Evolutionary conservation across 92 coral and sea anemone genomes (phyloP).

Genomic region (Paragorgia papillata): DNA sequence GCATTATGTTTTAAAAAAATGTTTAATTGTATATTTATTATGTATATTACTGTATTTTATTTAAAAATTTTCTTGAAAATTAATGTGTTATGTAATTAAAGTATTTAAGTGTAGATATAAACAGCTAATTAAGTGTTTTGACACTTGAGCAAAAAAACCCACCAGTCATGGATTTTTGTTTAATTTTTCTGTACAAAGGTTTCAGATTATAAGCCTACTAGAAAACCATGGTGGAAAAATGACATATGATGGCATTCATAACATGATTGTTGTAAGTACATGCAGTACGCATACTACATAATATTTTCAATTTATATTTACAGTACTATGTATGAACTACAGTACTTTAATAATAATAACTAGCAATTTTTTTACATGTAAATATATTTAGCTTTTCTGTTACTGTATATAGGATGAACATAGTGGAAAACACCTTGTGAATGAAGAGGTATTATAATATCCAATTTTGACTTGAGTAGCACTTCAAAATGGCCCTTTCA

Average conservation of each 20-base stretch:
- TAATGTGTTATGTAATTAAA: too few species aligned
- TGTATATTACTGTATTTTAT: too few species aligned
- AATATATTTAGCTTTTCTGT: neutral
- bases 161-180: too few species aligned
- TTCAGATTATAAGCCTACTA: conserved; percentile 70
- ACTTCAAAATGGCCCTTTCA: neutral
- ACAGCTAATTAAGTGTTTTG: too few species aligned
- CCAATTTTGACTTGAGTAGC: neutral
- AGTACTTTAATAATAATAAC: neutral
- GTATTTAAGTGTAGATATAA: too few species aligned
- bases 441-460: conserved; percentile 55
- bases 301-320: neutral
- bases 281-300: too few species aligned
- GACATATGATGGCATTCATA: conserved; percentile 54
- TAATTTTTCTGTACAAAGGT: too few species aligned
- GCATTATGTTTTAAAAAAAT: too few species aligned
- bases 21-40: too few species aligned
- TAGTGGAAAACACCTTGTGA: conserved; percentile 73
- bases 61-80: too few species aligned
- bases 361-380: neutral
- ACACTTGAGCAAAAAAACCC: too few species aligned
- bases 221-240: conserved; percentile 69
- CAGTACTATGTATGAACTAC: neutral
- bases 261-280: conserved; percentile 77
- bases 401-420: conserved; percentile 86